A percentile compares a stretch with the other conserved stretches of the same genome.
phyloP scores from a whole-genome alignment of 1,140 invertebrate species.

The Tetramorium alpestre region DNA sequence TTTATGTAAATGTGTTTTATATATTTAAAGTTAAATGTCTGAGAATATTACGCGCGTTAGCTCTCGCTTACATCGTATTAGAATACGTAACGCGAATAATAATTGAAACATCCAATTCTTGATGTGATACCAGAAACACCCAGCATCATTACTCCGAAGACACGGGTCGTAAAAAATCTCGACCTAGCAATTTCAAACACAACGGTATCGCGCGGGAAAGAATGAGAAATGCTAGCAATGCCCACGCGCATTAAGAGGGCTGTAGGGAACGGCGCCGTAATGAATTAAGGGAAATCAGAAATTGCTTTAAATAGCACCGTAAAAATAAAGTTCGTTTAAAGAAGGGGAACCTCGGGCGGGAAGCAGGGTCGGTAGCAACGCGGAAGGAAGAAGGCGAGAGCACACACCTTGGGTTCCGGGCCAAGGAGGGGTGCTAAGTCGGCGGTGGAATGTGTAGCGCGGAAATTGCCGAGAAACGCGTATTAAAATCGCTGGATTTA shows the following conservation, averaged over 20 bases:
- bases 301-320: conserved; percentile 85
- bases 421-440: conserved; percentile 76
- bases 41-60: not conserved
- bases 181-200: conserved; percentile 63
- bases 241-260: conserved; percentile 81
- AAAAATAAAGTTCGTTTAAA: conserved; percentile 84
- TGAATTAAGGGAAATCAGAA: conserved; percentile 86
- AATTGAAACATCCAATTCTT: conserved; percentile 1
- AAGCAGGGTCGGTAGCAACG: conserved; percentile 58
- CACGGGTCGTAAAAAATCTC: conserved; percentile 49
- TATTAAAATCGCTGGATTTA: conserved; percentile 86
- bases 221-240: conserved; percentile 78
- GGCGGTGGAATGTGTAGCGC: conserved; percentile 80
- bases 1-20: not conserved
- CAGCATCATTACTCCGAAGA: not conserved
- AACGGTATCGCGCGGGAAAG: conserved; percentile 41
- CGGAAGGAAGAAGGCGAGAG: conserved; percentile 53
- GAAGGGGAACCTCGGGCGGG: conserved; percentile 63
- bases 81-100: not conserved
- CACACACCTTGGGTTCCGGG: conserved; percentile 20
- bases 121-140: not conserved
- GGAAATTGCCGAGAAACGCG: conserved; percentile 84
- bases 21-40: not conserved
- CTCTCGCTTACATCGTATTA: not conserved
- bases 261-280: conserved; percentile 81